Evolutionary conservation across 2,888 invertebrate species (phyloP), one percentile per base, ranked within the genome.

Genomic region (Lysandra bellargus): DNA sequence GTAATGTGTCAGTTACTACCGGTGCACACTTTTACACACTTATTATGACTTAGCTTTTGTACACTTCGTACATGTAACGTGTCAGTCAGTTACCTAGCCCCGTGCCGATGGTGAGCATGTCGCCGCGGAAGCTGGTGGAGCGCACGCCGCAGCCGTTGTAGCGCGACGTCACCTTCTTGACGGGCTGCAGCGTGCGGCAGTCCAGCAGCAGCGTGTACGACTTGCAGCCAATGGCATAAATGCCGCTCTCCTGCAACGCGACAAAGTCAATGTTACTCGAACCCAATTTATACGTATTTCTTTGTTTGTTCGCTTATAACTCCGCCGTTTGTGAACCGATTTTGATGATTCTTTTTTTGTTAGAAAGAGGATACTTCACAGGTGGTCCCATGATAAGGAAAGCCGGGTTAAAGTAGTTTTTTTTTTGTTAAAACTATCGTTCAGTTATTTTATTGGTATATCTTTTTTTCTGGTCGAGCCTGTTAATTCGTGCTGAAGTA

Each of bases 211-310:
- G 95, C 0, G 99, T 98, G 89, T 98, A 98, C 0, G 98, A 98
- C 84, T 98, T 97, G 87, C 99, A 99, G 0, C 99, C 99, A 75
- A 99, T 97, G 1, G 98, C 99, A 91, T 99, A 99, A 73, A 99
- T 94, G 37, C 98, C 98, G 86, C 97, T 97, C 80, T 97, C 97
- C 90, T 98, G 97, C 1, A 49, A 49, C 49, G 49, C 12, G 2
- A 49, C 49, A 49, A 49, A 49, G 12, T 12, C 49, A 49, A 44
- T 44, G 44, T 44, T 44, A 44, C 9, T 49, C 49, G 49, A 9
- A 49, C 9, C 9, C 49, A 49, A 49, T 9, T 12, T 49, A 9
- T 49, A 49, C 9, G 9, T 49, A 49, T 49, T 49, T 49, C 44
- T 49, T 49, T 49, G 49, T 49, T 49, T 9, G 49, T 44, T 44